A percentile compares a stretch with the other conserved stretches of the same genome.
These are phyloP conservation scores for Pissodes strobi DNA, from an alignment of 1,140 invertebrate species.

Conservation along the genomic window DNA sequence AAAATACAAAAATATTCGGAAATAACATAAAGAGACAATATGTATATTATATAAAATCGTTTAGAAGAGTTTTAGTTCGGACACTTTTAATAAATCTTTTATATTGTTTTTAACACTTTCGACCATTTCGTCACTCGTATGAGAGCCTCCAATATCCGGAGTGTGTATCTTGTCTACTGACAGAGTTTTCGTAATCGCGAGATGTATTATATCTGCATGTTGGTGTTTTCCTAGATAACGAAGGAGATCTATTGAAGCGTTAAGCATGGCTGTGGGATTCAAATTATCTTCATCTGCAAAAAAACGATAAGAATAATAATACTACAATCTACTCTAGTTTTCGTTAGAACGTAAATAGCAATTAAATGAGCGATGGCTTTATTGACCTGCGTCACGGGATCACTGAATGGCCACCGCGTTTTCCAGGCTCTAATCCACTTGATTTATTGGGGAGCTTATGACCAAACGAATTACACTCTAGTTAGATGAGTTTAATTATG, in stretches of 20 bases:
- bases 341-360: not conserved
- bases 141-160: slow-evolving; percentile 59
- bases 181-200: slow-evolving; percentile 79
- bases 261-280: slow-evolving; percentile 94
- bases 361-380: too few species aligned
- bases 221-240: slow-evolving; percentile 81
- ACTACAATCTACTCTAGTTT: not conserved
- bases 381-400: too few species aligned
- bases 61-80: too few species aligned
- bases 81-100: slow-evolving; percentile 13
- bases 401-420: too few species aligned
- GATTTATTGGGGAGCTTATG: too few species aligned
- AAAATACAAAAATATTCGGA: too few species aligned
- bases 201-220: slow-evolving; percentile 75
- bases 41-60: too few species aligned
- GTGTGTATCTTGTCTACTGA: slow-evolving; percentile 79
- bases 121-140: slow-evolving; percentile 37
- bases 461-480: too few species aligned
- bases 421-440: too few species aligned
- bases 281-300: slow-evolving; percentile 73
- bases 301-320: too few species aligned
- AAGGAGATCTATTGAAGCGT: slow-evolving; percentile 89
- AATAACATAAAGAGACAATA: too few species aligned
- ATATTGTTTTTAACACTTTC: slow-evolving; percentile 40
- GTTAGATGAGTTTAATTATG: too few species aligned